Evolutionary conservation across 1,140 invertebrate species (phyloP).

Genomic region (Thaumatotibia leucotreta): DNA sequence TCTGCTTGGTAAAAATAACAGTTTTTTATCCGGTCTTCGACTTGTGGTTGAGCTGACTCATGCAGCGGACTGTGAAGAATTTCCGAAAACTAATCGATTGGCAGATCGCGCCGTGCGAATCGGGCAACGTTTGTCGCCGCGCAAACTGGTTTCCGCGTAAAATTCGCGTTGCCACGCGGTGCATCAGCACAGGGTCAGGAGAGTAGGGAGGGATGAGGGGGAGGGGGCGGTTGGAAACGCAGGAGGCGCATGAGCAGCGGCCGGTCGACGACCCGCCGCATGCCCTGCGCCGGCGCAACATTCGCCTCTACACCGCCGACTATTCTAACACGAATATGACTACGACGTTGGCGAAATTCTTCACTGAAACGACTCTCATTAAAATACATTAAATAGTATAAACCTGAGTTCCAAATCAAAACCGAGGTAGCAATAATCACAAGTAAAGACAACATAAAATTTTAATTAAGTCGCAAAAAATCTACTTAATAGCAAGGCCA

Average conservation of each 20-base stretch:
- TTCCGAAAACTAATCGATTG: conserved; percentile 28
- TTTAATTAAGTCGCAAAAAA: background rate
- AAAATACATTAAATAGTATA: background rate
- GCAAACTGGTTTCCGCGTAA: conserved; percentile 69
- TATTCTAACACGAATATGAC: conserved; percentile 48
- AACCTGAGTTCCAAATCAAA: background rate
- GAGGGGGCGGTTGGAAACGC: conserved; percentile 53
- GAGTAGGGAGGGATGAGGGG: conserved; percentile 39
- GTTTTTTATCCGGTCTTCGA: background rate
- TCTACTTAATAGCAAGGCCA: background rate
- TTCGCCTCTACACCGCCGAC: conserved; percentile 53
- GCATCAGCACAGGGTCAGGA: conserved; percentile 58
- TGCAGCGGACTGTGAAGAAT: background rate
- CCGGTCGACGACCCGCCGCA: conserved; percentile 67
- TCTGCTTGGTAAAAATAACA: background rate
- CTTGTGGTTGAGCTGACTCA: background rate
- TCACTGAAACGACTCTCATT: background rate
- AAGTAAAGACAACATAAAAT: background rate
- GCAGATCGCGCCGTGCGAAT: conserved; percentile 34
- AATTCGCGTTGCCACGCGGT: conserved; percentile 67
- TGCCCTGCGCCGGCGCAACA: conserved; percentile 64
- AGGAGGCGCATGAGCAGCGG: conserved; percentile 61
- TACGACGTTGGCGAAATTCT: conserved; percentile 41
- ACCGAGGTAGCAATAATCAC: background rate
- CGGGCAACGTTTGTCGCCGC: conserved; percentile 47